Percentiles rank a stretch among this genome's conserved stretches.
Conservation (phyloP, 1,140 invertebrate genomes). For the Leptopilina clavipes region DNA sequence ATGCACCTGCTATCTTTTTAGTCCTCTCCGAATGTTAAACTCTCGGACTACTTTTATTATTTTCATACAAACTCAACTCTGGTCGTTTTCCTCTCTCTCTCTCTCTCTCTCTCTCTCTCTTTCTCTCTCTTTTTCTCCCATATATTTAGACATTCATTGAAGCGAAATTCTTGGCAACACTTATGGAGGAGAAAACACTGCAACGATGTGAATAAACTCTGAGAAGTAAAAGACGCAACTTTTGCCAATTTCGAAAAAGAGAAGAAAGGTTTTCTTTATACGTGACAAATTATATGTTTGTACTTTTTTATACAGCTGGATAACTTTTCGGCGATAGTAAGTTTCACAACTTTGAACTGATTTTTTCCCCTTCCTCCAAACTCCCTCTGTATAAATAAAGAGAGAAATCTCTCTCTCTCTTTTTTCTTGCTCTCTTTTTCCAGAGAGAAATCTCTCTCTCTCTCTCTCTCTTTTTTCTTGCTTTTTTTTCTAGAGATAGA, state of each 20-base stretch:
- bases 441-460: too few species aligned
- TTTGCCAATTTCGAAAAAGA: constrained; percentile 31
- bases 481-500: too few species aligned
- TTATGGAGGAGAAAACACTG: not conserved
- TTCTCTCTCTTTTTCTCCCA: not conserved
- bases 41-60: not conserved
- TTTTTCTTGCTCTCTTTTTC: too few species aligned
- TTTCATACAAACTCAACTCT: not conserved
- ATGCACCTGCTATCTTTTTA: constrained; percentile 68
- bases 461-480: too few species aligned
- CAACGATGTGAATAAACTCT: constrained; percentile 14
- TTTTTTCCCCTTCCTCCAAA: not conserved
- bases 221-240: constrained; percentile 21
- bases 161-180: constrained; percentile 11
- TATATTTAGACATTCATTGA: constrained; percentile 23
- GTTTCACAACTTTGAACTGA: constrained; percentile 3
- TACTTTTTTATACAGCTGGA: constrained; percentile 16
- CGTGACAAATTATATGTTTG: constrained; percentile 42
- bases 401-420: too few species aligned
- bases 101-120: not conserved
- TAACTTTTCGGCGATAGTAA: constrained; percentile 19
- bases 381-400: not conserved
- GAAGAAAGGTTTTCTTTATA: not conserved
- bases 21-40: constrained; percentile 36
- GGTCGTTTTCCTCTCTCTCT: not conserved